These are phyloP conservation scores for Osmerus eperlanus DNA, from an alignment of 2,113 vertebrate genomes.

Conservation along the genomic window DNA sequence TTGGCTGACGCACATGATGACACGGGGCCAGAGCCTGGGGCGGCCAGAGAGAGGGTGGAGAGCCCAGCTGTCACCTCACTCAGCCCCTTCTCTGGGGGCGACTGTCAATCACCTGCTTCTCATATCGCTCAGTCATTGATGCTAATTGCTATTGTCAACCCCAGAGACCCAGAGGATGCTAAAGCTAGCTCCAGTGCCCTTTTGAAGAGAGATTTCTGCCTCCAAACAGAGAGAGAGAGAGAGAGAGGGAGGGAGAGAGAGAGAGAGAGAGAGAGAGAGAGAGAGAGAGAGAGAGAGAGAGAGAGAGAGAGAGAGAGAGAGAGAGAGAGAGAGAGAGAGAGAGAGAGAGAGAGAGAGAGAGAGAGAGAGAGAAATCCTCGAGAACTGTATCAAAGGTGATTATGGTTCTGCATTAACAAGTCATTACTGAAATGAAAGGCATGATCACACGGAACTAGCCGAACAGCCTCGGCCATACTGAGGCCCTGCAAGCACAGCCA, in stretches of 20 bases:
- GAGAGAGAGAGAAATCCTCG: conserved; percentile 22
- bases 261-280: conserved; percentile 22
- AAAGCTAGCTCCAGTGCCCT: conserved; percentile 63
- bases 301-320: conserved; percentile 34
- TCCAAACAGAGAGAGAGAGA: no score
- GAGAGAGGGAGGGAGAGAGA: no score
- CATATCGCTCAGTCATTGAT: conserved; percentile 69
- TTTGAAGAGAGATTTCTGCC: conserved; percentile 63
- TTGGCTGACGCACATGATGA: conserved; percentile 62
- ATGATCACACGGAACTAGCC: conserved; percentile 58
- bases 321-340: conserved; percentile 33
- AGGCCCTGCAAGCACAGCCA: conserved; percentile 38
- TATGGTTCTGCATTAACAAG: conserved; percentile 58
- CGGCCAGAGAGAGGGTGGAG: conserved; percentile 57
- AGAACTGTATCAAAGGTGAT: conserved; percentile 61
- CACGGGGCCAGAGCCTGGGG: conserved; percentile 70
- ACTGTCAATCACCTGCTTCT: conserved; percentile 69
- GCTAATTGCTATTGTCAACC: conserved; percentile 73
- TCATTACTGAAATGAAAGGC: conserved; percentile 61
- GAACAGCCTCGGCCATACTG: conserved; percentile 31
- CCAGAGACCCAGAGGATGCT: conserved; percentile 65
- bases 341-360: neutral
- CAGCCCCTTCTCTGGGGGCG: conserved; percentile 69
- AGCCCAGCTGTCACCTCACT: conserved; percentile 73
- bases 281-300: neutral